Evolutionary conservation across 1,140 invertebrate genomes (phyloP).

Genomic region (Uloborus diversus): DNA sequence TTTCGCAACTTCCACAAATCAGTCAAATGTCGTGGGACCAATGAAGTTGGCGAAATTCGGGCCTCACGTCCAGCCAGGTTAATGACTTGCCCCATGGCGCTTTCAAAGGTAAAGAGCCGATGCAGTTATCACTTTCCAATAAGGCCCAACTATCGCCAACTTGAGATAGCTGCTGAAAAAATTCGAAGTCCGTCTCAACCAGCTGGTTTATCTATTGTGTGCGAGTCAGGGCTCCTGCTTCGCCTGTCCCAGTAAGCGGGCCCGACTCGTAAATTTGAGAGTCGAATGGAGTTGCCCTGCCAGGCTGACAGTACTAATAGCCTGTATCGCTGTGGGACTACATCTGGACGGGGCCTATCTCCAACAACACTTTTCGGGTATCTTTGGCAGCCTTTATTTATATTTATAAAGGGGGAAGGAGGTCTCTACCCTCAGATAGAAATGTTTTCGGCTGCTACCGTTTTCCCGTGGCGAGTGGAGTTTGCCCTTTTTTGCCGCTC

Average conservation of each 20-base stretch:
- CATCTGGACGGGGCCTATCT: slow-evolving; percentile 24
- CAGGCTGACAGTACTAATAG: slow-evolving; percentile 52
- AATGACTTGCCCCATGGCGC: too few relatives aligned
- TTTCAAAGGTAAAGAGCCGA: too few relatives aligned
- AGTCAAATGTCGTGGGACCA: too few relatives aligned
- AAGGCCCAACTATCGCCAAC: too few relatives aligned
- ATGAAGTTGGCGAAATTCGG: too few relatives aligned
- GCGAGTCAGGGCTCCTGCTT: neutral
- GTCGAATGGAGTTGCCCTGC: slow-evolving; percentile 16
- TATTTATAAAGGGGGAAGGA: neutral
- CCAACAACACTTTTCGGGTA: slow-evolving; percentile 29
- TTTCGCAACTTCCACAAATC: too few relatives aligned
- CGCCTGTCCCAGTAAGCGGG: slow-evolving; percentile 46
- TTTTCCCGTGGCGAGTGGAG: too few relatives aligned
- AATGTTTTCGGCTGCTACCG: neutral
- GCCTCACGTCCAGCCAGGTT: too few relatives aligned
- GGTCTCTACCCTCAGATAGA: neutral
- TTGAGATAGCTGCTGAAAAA: too few relatives aligned
- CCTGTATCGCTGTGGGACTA: slow-evolving; percentile 48
- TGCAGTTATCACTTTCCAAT: too few relatives aligned
- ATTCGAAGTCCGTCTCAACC: neutral
- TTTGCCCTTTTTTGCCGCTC: too few relatives aligned
- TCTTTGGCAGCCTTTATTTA: neutral
- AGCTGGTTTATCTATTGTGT: slow-evolving; percentile 50
- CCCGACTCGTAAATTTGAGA: slow-evolving; percentile 31